These are phyloP conservation scores for Tolypeutes matacus DNA, from an alignment of 2,797 vertebrate species.

Conservation along the genomic window DNA sequence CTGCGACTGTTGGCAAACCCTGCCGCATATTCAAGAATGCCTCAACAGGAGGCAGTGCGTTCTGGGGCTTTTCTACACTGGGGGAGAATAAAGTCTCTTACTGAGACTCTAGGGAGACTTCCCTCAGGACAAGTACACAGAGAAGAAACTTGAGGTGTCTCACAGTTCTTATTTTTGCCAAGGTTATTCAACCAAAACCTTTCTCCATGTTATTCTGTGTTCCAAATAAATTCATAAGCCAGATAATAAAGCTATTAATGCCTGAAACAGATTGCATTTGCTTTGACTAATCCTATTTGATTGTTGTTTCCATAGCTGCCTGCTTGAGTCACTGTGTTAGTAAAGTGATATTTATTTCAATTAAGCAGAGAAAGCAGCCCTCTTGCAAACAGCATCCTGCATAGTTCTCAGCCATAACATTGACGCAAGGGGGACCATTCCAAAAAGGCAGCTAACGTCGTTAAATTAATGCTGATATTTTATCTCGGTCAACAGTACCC, in stretches of 20 bases:
- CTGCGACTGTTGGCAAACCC: neutral
- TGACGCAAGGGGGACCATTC: neutral
- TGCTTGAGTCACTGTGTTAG: conserved; percentile 39
- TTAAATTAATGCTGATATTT: conserved; percentile 8
- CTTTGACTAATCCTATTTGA: conserved; percentile 60
- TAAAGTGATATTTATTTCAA: conserved; percentile 58
- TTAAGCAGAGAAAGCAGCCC: conserved; percentile 28
- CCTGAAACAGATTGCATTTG: conserved; percentile 44
- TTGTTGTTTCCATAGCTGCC: conserved; percentile 50
- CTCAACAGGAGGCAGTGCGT: neutral
- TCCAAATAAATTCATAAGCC: conserved; percentile 34
- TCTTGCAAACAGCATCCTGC: conserved; percentile 27
- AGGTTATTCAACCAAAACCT: neutral
- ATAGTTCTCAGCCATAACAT: conserved; percentile 33
- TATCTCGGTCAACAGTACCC: neutral
- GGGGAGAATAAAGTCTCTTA: neutral
- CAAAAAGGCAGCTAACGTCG: neutral
- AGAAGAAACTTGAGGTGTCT: neutral
- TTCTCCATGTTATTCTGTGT: conserved; percentile 25
- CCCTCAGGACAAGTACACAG: neutral
- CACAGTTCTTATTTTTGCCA: neutral
- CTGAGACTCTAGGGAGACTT: neutral
- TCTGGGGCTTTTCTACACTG: neutral
- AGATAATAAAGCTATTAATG: conserved; percentile 46
- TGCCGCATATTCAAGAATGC: conserved; percentile 42